Base-by-base conservation (phyloP, 1,140 invertebrate species). In the Drosophila arizonae region DNA sequence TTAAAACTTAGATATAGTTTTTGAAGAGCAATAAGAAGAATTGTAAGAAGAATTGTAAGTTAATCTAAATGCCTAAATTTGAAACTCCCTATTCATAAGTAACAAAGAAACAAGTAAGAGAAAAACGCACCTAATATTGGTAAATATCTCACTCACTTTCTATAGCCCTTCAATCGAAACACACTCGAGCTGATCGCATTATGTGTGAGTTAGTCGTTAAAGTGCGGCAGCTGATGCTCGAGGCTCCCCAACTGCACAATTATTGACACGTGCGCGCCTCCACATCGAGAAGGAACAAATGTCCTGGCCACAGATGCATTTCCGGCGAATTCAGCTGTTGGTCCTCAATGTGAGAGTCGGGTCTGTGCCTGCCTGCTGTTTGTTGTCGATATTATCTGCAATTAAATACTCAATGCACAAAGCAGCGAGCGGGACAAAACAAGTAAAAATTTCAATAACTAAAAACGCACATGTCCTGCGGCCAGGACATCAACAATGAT, bases 381-480 rank as follows among this genome's bases (percentile, higher is more conserved):
- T 79, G 72, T 77, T 79, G 84, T 88, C 84, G 84, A 87, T 87
- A 87, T 88, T 87, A 87, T 87, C 84, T 87, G 85, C 84, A 87
- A 87, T 87, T 87, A 87, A 87, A 89, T 87, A 84, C 84, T 87
- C 84, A 80, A 87, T 88, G 79, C 84, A 87, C 84, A 80, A 69
- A 77, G 77, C 72, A 61, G 33, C 33, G 26, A 36, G 43, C 51
- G 67, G 72, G 73, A 80, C 84, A 87, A 79, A 78, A 84, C 85
- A 87, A 84, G 84, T 87, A 89, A 88, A 88, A 87, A 88, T 84
- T 87, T 87, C 84, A 87, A 87, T 87, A 87, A 87, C 84, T 88
- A 87, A 87, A 87, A 87, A 87, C 84, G 84, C 84, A 87, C 84
- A 87, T 87, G 84, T 89, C 84, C 85, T 77, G 66, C 36, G 41